Evolutionary conservation across 1,140 invertebrate species (phyloP).

Genomic region (Piezodorus guildinii): DNA sequence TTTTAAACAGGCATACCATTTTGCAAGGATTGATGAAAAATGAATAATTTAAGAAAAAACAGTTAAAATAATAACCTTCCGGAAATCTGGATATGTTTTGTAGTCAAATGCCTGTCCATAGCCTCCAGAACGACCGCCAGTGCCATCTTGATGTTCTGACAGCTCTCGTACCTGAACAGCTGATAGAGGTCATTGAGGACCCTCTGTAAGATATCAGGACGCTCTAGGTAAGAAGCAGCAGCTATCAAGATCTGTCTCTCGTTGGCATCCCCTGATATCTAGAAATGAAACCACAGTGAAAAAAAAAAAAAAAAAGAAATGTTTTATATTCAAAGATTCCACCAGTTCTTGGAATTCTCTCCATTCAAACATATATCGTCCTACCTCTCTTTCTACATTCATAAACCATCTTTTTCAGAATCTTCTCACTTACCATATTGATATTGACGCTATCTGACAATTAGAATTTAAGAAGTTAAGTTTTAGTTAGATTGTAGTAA

Average conservation of each 20-base stretch:
- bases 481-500: no score
- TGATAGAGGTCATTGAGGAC: constrained; percentile 88
- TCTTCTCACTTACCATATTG: no score
- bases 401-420: no score
- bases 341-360: no score
- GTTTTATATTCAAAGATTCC: no score
- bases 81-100: constrained; percentile 85
- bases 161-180: constrained; percentile 70
- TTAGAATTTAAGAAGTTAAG: no score
- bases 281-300: constrained; percentile 19
- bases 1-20: no score
- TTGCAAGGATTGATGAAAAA: no score
- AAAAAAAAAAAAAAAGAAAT: not conserved
- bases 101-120: constrained; percentile 69
- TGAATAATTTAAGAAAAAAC: not conserved
- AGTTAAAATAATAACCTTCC: constrained; percentile 44
- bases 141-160: constrained; percentile 54
- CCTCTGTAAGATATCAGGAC: constrained; percentile 64
- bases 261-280: constrained; percentile 83
- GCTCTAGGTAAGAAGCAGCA: constrained; percentile 61
- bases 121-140: constrained; percentile 67
- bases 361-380: no score
- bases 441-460: no score
- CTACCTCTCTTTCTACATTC: no score
- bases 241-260: constrained; percentile 84